Evolutionary conservation across 2,797 vertebrate species (phyloP).

Genomic region (Catamblyrhynchus diadema): DNA sequence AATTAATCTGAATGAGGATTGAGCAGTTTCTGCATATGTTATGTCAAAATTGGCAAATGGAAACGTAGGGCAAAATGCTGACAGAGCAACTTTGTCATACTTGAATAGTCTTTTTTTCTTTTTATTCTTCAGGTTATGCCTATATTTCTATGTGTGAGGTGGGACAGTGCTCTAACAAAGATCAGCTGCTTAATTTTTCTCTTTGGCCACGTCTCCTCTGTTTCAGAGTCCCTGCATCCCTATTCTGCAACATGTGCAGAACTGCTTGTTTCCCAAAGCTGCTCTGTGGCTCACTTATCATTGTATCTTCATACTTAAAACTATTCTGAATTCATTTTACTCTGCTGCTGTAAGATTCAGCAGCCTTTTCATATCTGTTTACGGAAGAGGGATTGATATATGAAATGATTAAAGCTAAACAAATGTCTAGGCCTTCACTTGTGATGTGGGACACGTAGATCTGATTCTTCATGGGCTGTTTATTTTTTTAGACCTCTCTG

Average conservation of each 20-base stretch:
- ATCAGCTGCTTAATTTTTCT: neutral
- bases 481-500: neutral
- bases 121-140: neutral
- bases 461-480: neutral
- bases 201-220: neutral
- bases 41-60: neutral
- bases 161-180: neutral
- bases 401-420: neutral
- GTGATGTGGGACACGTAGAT: accelerated
- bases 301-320: neutral
- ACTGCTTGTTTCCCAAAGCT: neutral
- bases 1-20: neutral
- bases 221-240: accelerated
- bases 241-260: neutral
- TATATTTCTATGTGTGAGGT: neutral
- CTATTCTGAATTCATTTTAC: neutral
- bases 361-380: neutral
- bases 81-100: neutral
- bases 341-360: neutral
- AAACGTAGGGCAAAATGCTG: neutral
- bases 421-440: neutral
- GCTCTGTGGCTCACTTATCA: neutral
- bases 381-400: neutral
- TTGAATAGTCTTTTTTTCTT: neutral
- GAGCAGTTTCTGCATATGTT: neutral